Conservation (phyloP, 2,888 invertebrate genomes). For the Cataglyphis altisquamis region DNA sequence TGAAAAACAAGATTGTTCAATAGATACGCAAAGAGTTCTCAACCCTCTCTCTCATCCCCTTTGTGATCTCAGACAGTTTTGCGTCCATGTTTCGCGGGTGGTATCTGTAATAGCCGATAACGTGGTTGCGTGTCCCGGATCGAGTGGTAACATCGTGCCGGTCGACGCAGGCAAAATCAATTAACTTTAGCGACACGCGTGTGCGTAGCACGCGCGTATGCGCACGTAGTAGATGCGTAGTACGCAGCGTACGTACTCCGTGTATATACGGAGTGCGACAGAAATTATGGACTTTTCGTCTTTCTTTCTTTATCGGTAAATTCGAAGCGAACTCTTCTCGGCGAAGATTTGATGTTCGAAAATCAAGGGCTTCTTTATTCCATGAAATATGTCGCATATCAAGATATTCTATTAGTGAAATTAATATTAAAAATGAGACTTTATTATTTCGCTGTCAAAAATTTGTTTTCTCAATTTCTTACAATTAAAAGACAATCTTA, state of each 20-base stretch:
- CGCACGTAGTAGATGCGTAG: conserved; percentile 60
- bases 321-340: not conserved
- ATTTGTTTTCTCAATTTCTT: not conserved
- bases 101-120: conserved; percentile 60
- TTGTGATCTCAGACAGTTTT: not conserved
- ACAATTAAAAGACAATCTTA: not conserved
- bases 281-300: not conserved
- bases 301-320: not conserved
- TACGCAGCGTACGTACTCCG: conserved; percentile 56
- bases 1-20: not conserved
- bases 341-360: too few relatives aligned
- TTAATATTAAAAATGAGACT: not conserved
- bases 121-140: conserved; percentile 69
- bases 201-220: conserved; percentile 60
- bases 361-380: not conserved
- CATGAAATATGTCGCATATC: not conserved
- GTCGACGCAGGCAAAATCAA: conserved; percentile 82
- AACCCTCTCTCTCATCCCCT: not conserved
- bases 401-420: not conserved
- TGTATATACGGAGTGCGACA: conserved; percentile 41
- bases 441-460: not conserved
- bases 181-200: conserved; percentile 77
- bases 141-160: conserved; percentile 76
- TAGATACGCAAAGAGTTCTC: not conserved
- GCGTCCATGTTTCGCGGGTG: conserved; percentile 43